Evolutionary conservation across 2,888 invertebrate species (phyloP).

Genomic region (Eulithis testata): DNA sequence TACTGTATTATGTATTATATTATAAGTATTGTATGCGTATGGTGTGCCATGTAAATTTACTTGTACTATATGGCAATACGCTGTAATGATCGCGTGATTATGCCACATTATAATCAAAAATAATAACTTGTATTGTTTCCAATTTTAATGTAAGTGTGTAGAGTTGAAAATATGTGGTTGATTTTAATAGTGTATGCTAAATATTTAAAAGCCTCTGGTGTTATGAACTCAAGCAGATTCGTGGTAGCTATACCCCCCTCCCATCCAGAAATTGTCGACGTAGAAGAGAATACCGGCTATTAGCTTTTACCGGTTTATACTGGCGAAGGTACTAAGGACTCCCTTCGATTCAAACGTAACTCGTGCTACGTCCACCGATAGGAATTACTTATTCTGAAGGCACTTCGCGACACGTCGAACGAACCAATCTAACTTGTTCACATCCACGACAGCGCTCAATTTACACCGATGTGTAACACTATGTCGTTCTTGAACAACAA

Average conservation of each 20-base stretch:
- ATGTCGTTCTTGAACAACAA: too few relatives aligned
- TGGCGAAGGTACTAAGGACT: too few relatives aligned
- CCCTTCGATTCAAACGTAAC: neutral
- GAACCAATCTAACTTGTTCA: conserved; percentile 54
- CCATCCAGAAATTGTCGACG: too few relatives aligned
- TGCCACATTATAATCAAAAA: conserved; percentile 12
- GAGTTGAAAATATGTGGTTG: conserved; percentile 16
- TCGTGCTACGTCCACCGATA: neutral
- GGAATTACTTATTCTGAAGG: conserved; percentile 36
- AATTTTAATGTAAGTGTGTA: conserved; percentile 23
- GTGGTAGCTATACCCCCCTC: neutral
- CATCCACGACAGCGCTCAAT: conserved; percentile 29
- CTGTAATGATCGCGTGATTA: conserved; percentile 19
- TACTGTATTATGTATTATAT: too few relatives aligned
- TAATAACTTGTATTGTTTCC: conserved; percentile 16
- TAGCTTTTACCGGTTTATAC: too few relatives aligned
- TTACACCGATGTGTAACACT: conserved; percentile 42
- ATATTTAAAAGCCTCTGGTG: conserved; percentile 12
- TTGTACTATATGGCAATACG: neutral
- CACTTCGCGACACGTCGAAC: conserved; percentile 38
- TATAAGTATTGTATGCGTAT: too few relatives aligned
- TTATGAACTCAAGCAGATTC: neutral
- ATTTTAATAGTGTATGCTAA: conserved; percentile 26
- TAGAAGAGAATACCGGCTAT: too few relatives aligned
- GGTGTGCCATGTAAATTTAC: neutral